These are phyloP conservation scores for Gymnopithys bicolor DNA, from an alignment of 2,797 vertebrate species.

Conservation along the genomic window DNA sequence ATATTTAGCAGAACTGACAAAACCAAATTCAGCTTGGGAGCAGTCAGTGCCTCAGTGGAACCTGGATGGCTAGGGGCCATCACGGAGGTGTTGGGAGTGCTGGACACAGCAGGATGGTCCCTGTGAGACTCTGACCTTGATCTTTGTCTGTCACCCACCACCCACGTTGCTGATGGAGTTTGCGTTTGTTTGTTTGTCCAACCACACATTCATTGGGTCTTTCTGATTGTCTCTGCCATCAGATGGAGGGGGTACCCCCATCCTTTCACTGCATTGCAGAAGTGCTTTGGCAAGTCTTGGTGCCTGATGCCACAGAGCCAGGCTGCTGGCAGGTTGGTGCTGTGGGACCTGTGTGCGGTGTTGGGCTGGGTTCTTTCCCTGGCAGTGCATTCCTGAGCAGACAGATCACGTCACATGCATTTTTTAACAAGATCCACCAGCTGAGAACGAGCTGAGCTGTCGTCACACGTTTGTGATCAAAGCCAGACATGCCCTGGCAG, in stretches of 20 bases:
- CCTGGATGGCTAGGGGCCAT: neutral
- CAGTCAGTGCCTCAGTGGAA: neutral
- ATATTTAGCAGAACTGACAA: slow-evolving; percentile 65
- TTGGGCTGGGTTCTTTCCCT: neutral
- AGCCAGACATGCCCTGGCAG: slow-evolving; percentile 15
- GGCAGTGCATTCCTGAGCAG: neutral
- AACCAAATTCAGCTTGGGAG: neutral
- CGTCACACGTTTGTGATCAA: neutral
- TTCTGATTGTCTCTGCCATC: neutral
- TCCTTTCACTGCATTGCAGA: neutral
- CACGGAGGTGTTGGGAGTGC: rapidly evolving
- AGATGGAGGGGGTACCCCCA: neutral
- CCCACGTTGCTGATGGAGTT: neutral
- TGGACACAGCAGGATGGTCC: neutral
- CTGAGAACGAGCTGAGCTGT: slow-evolving; percentile 18
- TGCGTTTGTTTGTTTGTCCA: neutral
- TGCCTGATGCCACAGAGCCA: neutral
- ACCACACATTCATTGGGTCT: rapidly evolving
- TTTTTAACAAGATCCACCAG: slow-evolving; percentile 19
- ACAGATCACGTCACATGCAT: slow-evolving; percentile 24
- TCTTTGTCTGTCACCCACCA: rapidly evolving
- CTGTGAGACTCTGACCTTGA: neutral
- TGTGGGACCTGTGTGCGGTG: rapidly evolving
- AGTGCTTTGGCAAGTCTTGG: neutral
- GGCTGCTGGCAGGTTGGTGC: neutral